A percentile compares a stretch with the other conserved stretches of the same genome.
Evolutionary conservation across 2,113 vertebrate species (phyloP).

Genomic region (Malurus melanocephalus): DNA sequence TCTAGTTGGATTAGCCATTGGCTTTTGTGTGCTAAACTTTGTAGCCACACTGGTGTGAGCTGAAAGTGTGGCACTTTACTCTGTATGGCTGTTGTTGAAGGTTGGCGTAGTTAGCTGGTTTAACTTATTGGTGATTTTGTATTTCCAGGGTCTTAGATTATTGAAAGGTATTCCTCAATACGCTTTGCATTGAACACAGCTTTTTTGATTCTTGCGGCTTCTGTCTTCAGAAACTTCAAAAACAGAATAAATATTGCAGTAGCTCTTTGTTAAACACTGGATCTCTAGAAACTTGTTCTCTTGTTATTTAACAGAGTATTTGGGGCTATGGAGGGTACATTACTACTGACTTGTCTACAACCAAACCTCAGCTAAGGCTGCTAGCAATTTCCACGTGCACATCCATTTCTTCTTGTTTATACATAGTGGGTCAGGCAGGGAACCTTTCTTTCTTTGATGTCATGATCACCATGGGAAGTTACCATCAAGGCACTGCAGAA

Average conservation of each 20-base stretch:
- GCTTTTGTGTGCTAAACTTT: background rate
- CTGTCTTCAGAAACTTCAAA: background rate
- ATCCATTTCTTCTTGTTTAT: background rate
- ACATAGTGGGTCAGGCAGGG: rapidly evolving
- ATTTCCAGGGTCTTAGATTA: background rate
- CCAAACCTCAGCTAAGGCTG: background rate
- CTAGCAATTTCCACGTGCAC: background rate
- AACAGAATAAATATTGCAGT: background rate
- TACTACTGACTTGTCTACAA: background rate
- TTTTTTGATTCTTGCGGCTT: background rate
- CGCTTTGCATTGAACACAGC: background rate
- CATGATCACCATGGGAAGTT: background rate
- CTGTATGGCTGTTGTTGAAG: background rate
- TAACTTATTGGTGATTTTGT: background rate
- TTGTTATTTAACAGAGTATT: background rate
- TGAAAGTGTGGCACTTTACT: background rate
- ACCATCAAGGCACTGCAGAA: background rate
- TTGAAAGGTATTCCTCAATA: background rate
- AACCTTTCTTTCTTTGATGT: background rate
- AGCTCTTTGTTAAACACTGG: background rate
- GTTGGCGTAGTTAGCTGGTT: background rate
- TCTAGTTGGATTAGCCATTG: background rate
- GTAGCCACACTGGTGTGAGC: background rate
- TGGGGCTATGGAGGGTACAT: background rate
- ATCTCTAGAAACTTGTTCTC: background rate